Evolutionary conservation across 2,888 invertebrate species (phyloP).

Genomic region (Stramonita haemastoma): DNA sequence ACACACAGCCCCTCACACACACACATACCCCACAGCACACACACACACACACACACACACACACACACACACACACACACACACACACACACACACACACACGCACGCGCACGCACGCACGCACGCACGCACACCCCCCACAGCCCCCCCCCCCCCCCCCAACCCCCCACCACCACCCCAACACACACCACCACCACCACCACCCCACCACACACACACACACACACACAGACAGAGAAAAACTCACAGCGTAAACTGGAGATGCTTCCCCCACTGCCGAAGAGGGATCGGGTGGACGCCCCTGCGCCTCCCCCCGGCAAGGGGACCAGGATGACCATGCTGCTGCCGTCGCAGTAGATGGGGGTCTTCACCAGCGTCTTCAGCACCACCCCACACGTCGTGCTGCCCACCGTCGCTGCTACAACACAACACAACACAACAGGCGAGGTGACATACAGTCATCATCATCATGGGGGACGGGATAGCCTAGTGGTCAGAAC

Average conservation of each 20-base stretch:
- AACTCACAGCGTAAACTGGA: conserved; percentile 72
- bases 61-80: conserved; percentile 5
- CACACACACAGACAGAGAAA: neutral
- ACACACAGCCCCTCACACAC: too few species aligned
- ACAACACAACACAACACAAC: neutral
- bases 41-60: neutral
- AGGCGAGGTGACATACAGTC: neutral
- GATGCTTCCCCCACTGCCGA: conserved; percentile 72
- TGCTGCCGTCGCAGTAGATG: conserved; percentile 73
- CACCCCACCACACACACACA: too few species aligned
- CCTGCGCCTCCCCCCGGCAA: conserved; percentile 63
- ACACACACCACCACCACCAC: too few species aligned
- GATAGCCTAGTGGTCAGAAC: too few species aligned
- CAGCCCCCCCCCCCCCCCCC: neutral
- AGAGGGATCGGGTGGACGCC: conserved; percentile 71
- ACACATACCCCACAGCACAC: too few species aligned
- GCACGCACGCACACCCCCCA: neutral
- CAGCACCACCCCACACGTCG: conserved; percentile 71
- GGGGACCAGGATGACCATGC: conserved; percentile 69
- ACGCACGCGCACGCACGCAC: neutral
- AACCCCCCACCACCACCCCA: neutral
- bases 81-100: conserved; percentile 2
- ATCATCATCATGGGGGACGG: too few species aligned
- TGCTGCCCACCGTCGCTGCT: conserved; percentile 57
- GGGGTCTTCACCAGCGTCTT: conserved; percentile 72